These are phyloP conservation scores for Lamproptera curius DNA, from an alignment of 2,888 invertebrate genomes.

Conservation along the genomic window DNA sequence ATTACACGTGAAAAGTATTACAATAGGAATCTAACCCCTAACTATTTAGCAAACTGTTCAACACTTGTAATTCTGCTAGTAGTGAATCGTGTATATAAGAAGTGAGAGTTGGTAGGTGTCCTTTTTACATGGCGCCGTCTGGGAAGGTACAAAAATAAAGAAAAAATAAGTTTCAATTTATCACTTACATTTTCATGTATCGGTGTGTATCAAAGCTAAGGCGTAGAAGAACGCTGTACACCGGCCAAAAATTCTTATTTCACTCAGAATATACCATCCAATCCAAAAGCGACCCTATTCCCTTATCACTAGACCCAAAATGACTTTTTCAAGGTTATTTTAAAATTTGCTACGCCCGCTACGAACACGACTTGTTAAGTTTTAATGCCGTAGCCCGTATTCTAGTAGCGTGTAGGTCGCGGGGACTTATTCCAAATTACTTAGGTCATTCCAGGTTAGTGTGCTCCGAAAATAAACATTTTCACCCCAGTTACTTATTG, in stretches of 20 bases:
- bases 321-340: neutral
- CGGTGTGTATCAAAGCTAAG: slow-evolving; percentile 13
- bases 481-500: slow-evolving; percentile 15
- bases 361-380: slow-evolving; percentile 26
- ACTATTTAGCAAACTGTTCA: too few relatives aligned
- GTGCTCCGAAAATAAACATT: slow-evolving; percentile 24
- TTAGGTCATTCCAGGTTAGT: slow-evolving; percentile 29
- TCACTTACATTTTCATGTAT: too few relatives aligned
- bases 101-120: too few relatives aligned
- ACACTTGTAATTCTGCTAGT: too few relatives aligned
- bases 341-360: slow-evolving; percentile 5
- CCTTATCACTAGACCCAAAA: neutral
- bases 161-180: too few relatives aligned
- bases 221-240: slow-evolving; percentile 13
- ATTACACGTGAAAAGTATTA: too few relatives aligned
- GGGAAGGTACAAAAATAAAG: too few relatives aligned
- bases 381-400: slow-evolving; percentile 29
- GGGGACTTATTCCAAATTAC: slow-evolving; percentile 31
- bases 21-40: too few relatives aligned
- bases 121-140: too few relatives aligned
- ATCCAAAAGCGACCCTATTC: slow-evolving; percentile 1
- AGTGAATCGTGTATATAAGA: too few relatives aligned
- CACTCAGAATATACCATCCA: neutral
- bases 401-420: slow-evolving; percentile 25
- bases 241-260: slow-evolving; percentile 10